A percentile compares a stretch with the other conserved stretches of the same genome.
Evolutionary conservation across 2,888 invertebrate genomes (phyloP).

Genomic region (Spodoptera littoralis): DNA sequence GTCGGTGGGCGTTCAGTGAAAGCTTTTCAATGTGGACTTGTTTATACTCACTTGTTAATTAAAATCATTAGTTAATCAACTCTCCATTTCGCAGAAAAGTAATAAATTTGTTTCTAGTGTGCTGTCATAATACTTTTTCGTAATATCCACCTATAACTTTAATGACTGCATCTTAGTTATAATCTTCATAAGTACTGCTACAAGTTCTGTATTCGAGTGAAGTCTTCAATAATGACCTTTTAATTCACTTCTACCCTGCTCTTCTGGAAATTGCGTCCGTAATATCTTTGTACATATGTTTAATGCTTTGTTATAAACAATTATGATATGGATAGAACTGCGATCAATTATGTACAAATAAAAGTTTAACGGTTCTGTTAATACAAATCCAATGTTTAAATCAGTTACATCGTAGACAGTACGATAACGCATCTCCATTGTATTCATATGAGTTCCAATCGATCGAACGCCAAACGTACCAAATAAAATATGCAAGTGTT

Average conservation of each 20-base stretch:
- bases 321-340: constrained; percentile 2
- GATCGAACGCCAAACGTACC: constrained; percentile 53
- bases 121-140: constrained; percentile 24
- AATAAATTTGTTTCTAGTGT: constrained; percentile 30
- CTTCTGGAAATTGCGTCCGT: too few species aligned
- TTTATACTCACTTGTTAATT: constrained; percentile 68
- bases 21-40: constrained; percentile 69
- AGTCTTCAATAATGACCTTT: too few species aligned
- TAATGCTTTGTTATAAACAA: constrained; percentile 1
- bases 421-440: constrained; percentile 74
- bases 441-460: constrained; percentile 78
- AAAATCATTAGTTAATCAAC: constrained; percentile 72
- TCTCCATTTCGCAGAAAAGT: constrained; percentile 70
- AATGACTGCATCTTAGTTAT: too few species aligned
- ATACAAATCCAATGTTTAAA: constrained; percentile 59
- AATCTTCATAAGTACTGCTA: too few species aligned
- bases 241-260: too few species aligned
- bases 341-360: constrained; percentile 25
- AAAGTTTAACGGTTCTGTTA: constrained; percentile 60
- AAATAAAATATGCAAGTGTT: constrained; percentile 66
- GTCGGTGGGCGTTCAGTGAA: constrained; percentile 79
- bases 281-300: too few species aligned
- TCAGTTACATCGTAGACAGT: constrained; percentile 56
- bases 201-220: too few species aligned
- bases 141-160: constrained; percentile 9